Evolutionary conservation across 2,888 invertebrate species (phyloP), one percentile per base, ranked within the genome.

Genomic region (Melieria crassipennis): DNA sequence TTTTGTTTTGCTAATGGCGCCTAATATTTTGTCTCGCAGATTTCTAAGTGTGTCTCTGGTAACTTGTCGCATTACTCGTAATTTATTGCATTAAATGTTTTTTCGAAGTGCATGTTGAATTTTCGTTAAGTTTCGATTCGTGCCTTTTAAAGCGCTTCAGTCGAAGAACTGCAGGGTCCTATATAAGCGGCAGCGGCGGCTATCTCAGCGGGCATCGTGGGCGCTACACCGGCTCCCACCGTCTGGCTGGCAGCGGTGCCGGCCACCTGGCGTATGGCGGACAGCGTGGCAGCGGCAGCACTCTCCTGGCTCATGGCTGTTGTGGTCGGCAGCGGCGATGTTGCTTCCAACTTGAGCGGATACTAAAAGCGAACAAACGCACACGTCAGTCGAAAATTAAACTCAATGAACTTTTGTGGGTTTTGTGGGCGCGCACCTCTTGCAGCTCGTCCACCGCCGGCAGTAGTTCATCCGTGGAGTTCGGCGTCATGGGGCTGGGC

Each of bases 391-490:
- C 50, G 9, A 50, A 30, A 30, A 30, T 30, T 50, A 10, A 11
- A 50, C 9, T 11, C 11, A 50, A 50, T 13, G 30, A 45, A 45
- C 42, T 52, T 55, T 50, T 50, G 5, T 9, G 43, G 7, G 11
- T 52, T 55, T 50, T 50, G 5, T 9, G 43, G 7, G 11, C 13
- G 69, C 73, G 75, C 87, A 92, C 92, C 90, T 93, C 93, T 88
- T 92, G 92, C 82, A 91, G 92, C 88, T 94, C 94, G 87, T 92
- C 92, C 81, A 94, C 91, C 78, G 93, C 91, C 74, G 94, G 94
- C 82, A 94, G 89, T 83, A 94, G 90, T 87, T 94, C 94, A 87
- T 94, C 94, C 74, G 93, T 92, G 66, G 94, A 94, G 87, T 93
- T 93, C 71, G 94, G 94, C 77, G 94, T 94, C 74, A 93, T 89